Conservation (phyloP, 2,888 invertebrate genomes). For the Drosophila mayaguana region DNA sequence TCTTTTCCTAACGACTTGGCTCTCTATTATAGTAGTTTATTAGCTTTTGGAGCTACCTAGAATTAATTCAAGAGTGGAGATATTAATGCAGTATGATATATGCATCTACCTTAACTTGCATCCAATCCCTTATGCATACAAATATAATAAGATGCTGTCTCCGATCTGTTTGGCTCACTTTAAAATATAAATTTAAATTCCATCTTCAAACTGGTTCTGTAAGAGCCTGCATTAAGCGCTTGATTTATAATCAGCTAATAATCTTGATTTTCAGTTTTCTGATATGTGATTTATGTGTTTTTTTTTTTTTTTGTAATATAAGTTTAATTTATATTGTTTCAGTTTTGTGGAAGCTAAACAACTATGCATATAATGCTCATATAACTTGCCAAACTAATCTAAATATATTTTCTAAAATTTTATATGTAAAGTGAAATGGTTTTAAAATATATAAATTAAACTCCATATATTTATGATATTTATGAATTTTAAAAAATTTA, state of each 20-base stretch:
- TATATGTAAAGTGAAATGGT: too few relatives aligned
- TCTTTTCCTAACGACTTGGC: background rate
- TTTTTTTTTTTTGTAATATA: background rate
- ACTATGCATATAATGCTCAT: background rate
- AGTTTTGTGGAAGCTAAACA: background rate
- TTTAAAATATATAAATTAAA: too few relatives aligned
- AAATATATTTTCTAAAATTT: too few relatives aligned
- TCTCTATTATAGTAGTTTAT: background rate
- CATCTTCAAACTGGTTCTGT: background rate
- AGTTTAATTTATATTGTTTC: background rate
- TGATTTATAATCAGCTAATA: constrained; percentile 9
- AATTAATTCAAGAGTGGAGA: background rate
- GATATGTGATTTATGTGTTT: background rate
- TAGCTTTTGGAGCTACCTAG: background rate
- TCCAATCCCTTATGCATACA: background rate
- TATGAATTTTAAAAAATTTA: too few relatives aligned
- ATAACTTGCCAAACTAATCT: too few relatives aligned
- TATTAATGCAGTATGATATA: background rate
- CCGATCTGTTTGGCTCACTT: background rate
- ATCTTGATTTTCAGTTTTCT: background rate
- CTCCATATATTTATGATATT: too few relatives aligned
- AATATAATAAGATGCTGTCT: background rate
- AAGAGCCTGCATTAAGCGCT: background rate
- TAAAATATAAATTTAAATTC: constrained; percentile 2
- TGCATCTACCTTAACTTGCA: background rate